phyloP scores from a whole-genome alignment of 1,140 invertebrate species.

The Mesaphorura yosii region DNA sequence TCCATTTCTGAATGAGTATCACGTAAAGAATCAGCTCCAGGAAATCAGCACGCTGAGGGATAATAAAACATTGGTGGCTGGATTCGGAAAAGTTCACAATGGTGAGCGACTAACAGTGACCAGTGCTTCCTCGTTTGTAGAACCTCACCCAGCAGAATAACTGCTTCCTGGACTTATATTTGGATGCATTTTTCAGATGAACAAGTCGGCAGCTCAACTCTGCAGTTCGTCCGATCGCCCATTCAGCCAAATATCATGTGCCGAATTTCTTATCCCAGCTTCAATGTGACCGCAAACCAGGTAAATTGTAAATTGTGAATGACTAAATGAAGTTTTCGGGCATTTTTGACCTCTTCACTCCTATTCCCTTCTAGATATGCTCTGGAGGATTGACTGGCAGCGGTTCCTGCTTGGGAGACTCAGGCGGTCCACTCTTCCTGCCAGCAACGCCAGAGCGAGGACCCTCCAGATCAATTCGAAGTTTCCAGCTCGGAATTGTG shows the following conservation, averaged over 20 bases:
- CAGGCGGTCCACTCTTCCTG: slow-evolving; percentile 2
- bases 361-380: slow-evolving; percentile 25
- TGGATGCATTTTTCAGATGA: slow-evolving; percentile 7
- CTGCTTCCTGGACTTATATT: background rate
- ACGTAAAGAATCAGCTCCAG: slow-evolving; percentile 1
- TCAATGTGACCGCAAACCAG: slow-evolving; percentile 9
- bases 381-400: slow-evolving; percentile 20
- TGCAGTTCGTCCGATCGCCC: slow-evolving; percentile 18
- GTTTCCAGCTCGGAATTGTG: slow-evolving; percentile 26
- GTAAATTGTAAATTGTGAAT: background rate
- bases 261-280: background rate
- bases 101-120: slow-evolving; percentile 4
- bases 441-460: background rate
- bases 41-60: slow-evolving; percentile 1
- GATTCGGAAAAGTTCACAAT: slow-evolving; percentile 24
- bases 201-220: slow-evolving; percentile 10
- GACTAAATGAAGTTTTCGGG: background rate
- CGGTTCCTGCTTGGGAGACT: slow-evolving; percentile 22
- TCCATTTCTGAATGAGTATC: slow-evolving; percentile 25
- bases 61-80: slow-evolving; percentile 11
- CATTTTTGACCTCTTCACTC: background rate
- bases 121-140: too few species aligned
- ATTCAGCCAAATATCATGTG: slow-evolving; percentile 13
- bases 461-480: background rate
- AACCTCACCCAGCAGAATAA: background rate